Evolutionary conservation across 2,113 vertebrate species (phyloP), one percentile per base, ranked within the genome.

Genomic region (Cepphus grylle): DNA sequence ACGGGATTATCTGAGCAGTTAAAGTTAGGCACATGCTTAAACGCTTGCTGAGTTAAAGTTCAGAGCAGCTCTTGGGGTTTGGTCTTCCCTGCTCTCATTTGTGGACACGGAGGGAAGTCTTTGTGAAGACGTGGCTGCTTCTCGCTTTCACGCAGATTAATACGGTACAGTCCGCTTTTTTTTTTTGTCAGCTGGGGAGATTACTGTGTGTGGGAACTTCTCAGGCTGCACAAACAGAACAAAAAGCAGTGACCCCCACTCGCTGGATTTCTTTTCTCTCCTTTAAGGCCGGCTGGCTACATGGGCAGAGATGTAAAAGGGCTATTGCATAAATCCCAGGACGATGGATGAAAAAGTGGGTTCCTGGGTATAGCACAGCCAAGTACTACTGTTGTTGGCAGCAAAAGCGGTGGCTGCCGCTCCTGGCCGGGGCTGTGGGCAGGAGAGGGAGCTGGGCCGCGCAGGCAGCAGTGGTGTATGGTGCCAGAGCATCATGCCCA

Each of bases 381-480:
- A 76, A 49, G 25, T 29, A 34, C 27, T 47, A 38, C 59, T 69
- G 34, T 26, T 87, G 15, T 11, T 63, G 69, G 47, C 59, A 71
- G 34, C 72, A 73, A 69, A 90, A 91, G 38, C 0, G 4, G 26
- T 23, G 62, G 50, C 38, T 93, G 38, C 17, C 81, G 55, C 45
- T 73, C 45, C 32, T 14, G 18, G 26, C n/a, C 5, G 3, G 52
- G 62, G n/a, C 49, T 80, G 23, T 45, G 34, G 69, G 69, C 6
- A 29, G 55, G 49, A 36, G 22, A 74, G 10, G n/a, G 40, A 81
- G 38, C 6, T 26, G 2, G 3, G 53, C 49, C 67, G 53, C 0
- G 0, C 52, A 71, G 45, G 43, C 36, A 81, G 61, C 3, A 1
- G 36, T 14, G 9, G 9, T 7, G 42, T 19, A 1, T 2, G 8